Evolutionary conservation across 1,140 invertebrate genomes (phyloP).

Genomic region (Protaetia brevitarsis): DNA sequence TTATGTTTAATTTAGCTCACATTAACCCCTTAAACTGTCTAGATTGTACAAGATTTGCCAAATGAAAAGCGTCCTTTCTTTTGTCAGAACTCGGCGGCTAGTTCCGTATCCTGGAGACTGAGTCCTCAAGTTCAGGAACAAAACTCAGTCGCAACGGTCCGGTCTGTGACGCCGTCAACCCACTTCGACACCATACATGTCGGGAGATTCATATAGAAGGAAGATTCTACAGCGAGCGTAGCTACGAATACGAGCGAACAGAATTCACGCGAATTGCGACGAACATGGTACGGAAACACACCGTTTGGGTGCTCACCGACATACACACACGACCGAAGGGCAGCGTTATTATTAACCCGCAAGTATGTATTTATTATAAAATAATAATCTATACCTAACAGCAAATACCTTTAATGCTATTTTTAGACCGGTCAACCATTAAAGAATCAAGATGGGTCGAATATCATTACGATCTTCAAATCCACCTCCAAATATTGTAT

Average conservation of each 20-base stretch:
- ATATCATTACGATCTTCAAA: conserved; percentile 71
- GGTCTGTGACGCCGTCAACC: conserved; percentile 72
- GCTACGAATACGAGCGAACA: conserved; percentile 32
- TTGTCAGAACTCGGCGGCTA: conserved; percentile 64
- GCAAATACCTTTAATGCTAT: not conserved
- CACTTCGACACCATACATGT: conserved; percentile 52
- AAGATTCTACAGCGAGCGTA: conserved; percentile 31
- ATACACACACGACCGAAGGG: conserved; percentile 78
- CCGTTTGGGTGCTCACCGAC: conserved; percentile 84
- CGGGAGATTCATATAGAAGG: conserved; percentile 33
- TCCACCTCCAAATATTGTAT: conserved; percentile 53
- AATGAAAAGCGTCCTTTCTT: conserved; percentile 18
- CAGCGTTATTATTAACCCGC: conserved; percentile 82
- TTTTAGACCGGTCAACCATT: conserved; percentile 60
- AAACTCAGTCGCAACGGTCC: conserved; percentile 69
- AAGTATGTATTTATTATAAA: conserved; percentile 52
- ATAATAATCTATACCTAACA: not conserved
- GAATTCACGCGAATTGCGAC: conserved; percentile 27
- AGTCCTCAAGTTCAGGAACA: conserved; percentile 81
- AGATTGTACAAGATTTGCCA: conserved; percentile 11
- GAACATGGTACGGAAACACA: conserved; percentile 30
- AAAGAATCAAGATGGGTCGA: conserved; percentile 64
- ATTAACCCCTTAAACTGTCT: conserved; percentile 4
- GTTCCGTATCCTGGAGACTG: conserved; percentile 66
- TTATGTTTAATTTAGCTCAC: conserved; percentile 1